Base-by-base conservation (phyloP, 2,113 vertebrate genomes). In the Mormyrus iriodes region DNA sequence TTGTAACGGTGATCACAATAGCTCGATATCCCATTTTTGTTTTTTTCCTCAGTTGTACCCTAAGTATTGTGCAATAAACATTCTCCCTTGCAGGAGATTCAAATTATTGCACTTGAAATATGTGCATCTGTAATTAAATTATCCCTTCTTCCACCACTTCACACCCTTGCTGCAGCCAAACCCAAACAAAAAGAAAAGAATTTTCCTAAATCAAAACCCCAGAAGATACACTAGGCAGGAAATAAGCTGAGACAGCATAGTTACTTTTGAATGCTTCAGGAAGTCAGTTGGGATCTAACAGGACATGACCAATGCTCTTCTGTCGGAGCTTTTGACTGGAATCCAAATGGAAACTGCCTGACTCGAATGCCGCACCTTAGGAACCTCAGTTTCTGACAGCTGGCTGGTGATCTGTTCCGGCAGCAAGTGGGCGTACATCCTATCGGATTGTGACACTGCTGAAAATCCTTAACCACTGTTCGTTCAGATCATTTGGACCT, bases 61-160 rank as follows among this genome's bases (percentile, higher is more conserved):
- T 49, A 42, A 42, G n/a, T 48, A 49, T 85, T 85, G 10, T 48
- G 24, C 21, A 85, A 85, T 48, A 24, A 42, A n/a, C 21, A 9
- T 48, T 48, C 24, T 27, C 10, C 35, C 3, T 44, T 19, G 35
- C 8, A 48, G 42, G 39, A 24, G 19, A 17, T 49, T 85, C 24
- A 48, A 46, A 85, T 48, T n/a, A 85, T 5, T 44, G 24, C 21
- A n/a, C 24, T 49, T 27, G 24, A 27, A 85, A 49, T 85, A 49
- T 31, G 48, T 85, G 44, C 83, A 51, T 79, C 19, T 49, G 44
- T 85, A 79, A 79, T 51, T 85, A 85, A 85, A 85, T 85, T 85
- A 27, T 27, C 44, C 31, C 31, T 7, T 42, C 35, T 17, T 39
- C 73, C 42, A 17, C 73, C 44, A 49, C n/a, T 85, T 85, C 44